Percentiles rank a stretch among this genome's conserved stretches.
These are phyloP conservation scores for Eclectus roratus DNA, from an alignment of 2,113 vertebrate genomes.

Conservation along the genomic window DNA sequence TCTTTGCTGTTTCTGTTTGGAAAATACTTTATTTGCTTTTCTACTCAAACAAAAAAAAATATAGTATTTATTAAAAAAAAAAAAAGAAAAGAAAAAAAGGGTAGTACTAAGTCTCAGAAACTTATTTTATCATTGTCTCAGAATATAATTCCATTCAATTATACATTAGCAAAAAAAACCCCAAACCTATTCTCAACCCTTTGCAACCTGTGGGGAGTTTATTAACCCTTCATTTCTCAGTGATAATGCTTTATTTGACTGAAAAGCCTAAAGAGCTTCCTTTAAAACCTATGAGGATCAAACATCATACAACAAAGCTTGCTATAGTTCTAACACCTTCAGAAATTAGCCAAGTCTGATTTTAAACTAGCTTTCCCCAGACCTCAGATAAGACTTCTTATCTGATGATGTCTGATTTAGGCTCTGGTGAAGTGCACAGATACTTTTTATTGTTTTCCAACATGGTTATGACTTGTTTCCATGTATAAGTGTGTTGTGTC, in stretches of 20 bases:
- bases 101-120: neutral
- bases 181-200: neutral
- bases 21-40: conserved; percentile 59
- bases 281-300: neutral
- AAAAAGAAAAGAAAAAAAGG: neutral
- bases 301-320: neutral
- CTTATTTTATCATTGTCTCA: neutral
- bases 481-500: conserved; percentile 4
- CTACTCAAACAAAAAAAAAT: neutral
- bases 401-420: conserved; percentile 33
- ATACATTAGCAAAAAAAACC: neutral
- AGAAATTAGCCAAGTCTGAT: conserved; percentile 19
- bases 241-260: neutral
- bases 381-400: neutral
- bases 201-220: neutral
- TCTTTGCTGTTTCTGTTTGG: conserved; percentile 48
- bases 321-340: neutral
- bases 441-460: conserved; percentile 1
- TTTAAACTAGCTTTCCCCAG: conserved; percentile 31
- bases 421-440: neutral
- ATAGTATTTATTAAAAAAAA: neutral
- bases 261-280: neutral
- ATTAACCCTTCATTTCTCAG: neutral
- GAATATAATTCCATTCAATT: neutral
- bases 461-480: conserved; percentile 50